Evolutionary conservation across 2,888 invertebrate genomes (phyloP), one percentile per base, ranked within the genome.

Genomic region (Caenorhabditis drosophilae): DNA sequence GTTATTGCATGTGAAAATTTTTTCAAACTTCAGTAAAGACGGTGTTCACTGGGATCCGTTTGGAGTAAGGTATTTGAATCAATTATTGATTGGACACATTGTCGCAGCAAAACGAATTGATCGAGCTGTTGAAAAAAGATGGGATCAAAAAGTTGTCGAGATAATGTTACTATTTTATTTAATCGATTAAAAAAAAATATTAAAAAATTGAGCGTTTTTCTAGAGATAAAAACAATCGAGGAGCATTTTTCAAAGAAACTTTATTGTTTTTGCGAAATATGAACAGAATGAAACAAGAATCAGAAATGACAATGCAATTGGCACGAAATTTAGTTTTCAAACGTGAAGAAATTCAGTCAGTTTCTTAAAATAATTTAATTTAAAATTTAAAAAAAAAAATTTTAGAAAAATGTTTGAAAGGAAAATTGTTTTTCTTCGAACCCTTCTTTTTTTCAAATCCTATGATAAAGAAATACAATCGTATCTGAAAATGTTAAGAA

Each of bases 41-140:
- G 72, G 72, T 15, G 72, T 72, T 0, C 72, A 72, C 23, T 72
- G 67, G 64, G 48, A 58, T 25, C 22, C 18, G 0, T 47, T 59
- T 2, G 69, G 50, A 9, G 60, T 60, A 12, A 60, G 72, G 11
- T 54, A 50, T 38, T 69, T 69, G 69, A 67, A 53, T n/a, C 68
- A 72, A 36, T 34, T 72, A 7, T 48, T 72, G 1, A 15, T 72
- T 2, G 72, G 72, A n/a, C 68, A 67, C 40, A 16, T 64, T 7
- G 36, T 36, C 1, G 7, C 23, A 4, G 58, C 58, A 1, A 51
- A 47, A 46, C 12, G 38, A 22, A 16, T 61, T 4, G 35, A 42
- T 0, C n/a, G 31, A 12, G n/a, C n/a, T 3, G 49, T 53, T 0
- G 7, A 20, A 2, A 47, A 27, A 26, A 50, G 44, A 26, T 59